Evolutionary conservation across 92 coral and sea anemone genomes (phyloP).

Genomic region (Pocillopora meandrina): DNA sequence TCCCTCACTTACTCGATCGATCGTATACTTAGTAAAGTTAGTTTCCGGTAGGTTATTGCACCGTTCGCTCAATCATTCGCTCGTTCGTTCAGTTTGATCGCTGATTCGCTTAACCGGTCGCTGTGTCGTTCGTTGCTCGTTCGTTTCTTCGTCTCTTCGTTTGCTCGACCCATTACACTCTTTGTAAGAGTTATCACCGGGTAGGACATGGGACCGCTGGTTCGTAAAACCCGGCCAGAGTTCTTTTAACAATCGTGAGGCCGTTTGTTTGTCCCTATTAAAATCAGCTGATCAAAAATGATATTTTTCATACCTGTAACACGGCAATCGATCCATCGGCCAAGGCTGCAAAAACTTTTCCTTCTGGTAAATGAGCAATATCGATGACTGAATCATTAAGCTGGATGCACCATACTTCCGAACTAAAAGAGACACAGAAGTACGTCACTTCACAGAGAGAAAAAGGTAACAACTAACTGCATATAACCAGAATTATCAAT

Average conservation of each 20-base stretch:
- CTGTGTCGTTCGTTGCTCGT: too few relatives aligned
- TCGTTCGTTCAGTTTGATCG: background rate
- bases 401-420: conserved; percentile 81
- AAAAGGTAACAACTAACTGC: background rate
- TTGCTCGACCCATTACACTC: too few relatives aligned
- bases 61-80: background rate
- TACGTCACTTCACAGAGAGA: background rate
- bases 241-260: too few relatives aligned
- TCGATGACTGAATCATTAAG: conserved; percentile 84
- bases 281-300: background rate
- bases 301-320: conserved; percentile 55
- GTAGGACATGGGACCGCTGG: too few relatives aligned
- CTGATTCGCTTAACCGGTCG: background rate
- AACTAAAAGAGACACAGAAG: conserved; percentile 21
- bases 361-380: conserved; percentile 66
- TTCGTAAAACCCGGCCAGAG: too few relatives aligned
- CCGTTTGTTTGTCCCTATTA: too few relatives aligned
- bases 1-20: background rate
- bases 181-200: too few relatives aligned
- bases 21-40: background rate
- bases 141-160: too few relatives aligned
- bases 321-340: conserved; percentile 90
- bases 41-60: too few relatives aligned
- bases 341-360: conserved; percentile 82
- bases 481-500: background rate